Evolutionary conservation across 2,113 vertebrate genomes (phyloP), one percentile per base, ranked within the genome.

Genomic region (Coryphaenoides rupestris): DNA sequence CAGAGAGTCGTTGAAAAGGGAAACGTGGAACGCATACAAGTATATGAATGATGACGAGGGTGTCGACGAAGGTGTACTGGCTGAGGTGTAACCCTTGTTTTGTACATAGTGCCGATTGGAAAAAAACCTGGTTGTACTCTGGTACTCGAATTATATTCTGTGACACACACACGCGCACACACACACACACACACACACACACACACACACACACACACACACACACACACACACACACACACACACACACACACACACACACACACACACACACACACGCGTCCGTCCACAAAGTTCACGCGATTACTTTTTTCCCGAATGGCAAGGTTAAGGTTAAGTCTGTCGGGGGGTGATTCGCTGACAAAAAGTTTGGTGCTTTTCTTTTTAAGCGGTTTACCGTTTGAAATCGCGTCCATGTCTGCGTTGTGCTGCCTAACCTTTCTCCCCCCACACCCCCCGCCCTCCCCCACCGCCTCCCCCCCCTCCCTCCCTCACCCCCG

Each of bases 351-450:
- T 33, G 46, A 60, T 70, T 72, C 73, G 33, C 69, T 56, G 59
- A 56, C 70, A 77, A 68, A 72, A 73, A 58, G 77, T 81, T 73
- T 75, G 10, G 73, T 47, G 69, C 80, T 77, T 81, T n/a, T n/a
- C n/a, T n/a, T n/a, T n/a, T 53, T 80, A 76, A 79, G 79, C 81
- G 75, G 62, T 85, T 88, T 81, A 74, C 69, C 45, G 22, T 72
- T 82, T 86, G 72, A 84, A 79, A 85, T 78, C 75, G 71, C n/a
- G n/a, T n/a, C n/a, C 67, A 70, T 63, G 75, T 71, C 65, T 57
- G 69, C 78, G 65, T 77, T 81, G n/a, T n/a, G 78, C 79, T 72
- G 66, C 72, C 63, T 76, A 80, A 81, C 82, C 77, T 84, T 78
- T 75, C 26, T 75, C 74, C 73, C 57, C n/a, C n/a, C n/a, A n/a